These are phyloP conservation scores for Lydus trimaculatus DNA, from an alignment of 2,888 invertebrate species.

Conservation along the genomic window DNA sequence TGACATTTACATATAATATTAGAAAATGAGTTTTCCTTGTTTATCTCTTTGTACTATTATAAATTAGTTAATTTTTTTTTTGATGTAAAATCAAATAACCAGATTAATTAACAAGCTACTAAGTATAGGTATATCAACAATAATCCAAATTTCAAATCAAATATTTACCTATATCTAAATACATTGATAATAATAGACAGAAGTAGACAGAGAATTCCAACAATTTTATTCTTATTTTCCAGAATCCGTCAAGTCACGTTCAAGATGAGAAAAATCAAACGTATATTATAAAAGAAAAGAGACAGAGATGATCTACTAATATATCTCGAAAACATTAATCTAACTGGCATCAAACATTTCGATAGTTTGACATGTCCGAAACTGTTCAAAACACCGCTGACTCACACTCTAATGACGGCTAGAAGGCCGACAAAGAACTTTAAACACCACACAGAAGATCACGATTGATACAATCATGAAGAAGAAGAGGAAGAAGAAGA, in stretches of 20 bases:
- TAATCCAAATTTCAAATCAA: not conserved
- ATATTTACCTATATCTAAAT: too few relatives aligned
- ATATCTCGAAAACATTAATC: slow-evolving; percentile 60
- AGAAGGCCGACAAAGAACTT: slow-evolving; percentile 51
- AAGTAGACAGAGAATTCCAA: too few relatives aligned
- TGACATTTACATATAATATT: slow-evolving; percentile 33
- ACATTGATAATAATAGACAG: too few relatives aligned
- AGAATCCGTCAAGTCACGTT: slow-evolving; percentile 23
- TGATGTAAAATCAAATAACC: too few relatives aligned
- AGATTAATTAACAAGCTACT: slow-evolving; percentile 2
- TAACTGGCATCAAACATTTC: slow-evolving; percentile 59
- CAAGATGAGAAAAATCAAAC: slow-evolving; percentile 17
- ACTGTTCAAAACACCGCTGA: slow-evolving; percentile 47
- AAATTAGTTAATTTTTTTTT: too few relatives aligned
- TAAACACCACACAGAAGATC: slow-evolving; percentile 37
- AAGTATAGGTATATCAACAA: too few relatives aligned
- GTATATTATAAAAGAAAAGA: slow-evolving; percentile 6
- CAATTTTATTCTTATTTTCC: not conserved
- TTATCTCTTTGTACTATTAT: too few relatives aligned
- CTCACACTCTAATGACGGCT: slow-evolving; percentile 55
- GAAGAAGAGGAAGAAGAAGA: not conserved
- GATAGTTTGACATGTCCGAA: slow-evolving; percentile 54
- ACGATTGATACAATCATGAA: not conserved
- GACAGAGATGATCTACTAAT: not conserved
- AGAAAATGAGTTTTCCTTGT: slow-evolving; percentile 20